Conservation (phyloP, 2,113 vertebrate genomes). For the Talpa occidentalis region DNA sequence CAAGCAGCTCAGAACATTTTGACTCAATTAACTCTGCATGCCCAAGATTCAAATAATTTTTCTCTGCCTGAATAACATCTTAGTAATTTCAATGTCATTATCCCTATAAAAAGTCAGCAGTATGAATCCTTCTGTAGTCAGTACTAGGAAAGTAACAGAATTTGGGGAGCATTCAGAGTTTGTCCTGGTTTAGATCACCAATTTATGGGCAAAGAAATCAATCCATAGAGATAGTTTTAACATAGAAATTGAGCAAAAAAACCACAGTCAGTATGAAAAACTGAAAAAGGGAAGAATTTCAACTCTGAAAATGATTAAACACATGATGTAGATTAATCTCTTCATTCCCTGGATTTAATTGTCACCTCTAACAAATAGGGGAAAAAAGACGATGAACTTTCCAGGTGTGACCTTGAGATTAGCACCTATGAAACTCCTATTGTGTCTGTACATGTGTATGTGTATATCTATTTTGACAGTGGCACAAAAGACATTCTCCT, state of each 20-base stretch:
- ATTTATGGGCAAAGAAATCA: background rate
- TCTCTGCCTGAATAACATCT: constrained; percentile 31
- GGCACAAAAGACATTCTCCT: background rate
- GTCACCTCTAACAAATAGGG: background rate
- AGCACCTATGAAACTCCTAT: background rate
- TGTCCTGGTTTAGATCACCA: background rate
- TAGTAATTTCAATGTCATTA: background rate
- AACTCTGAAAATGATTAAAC: background rate
- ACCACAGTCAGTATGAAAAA: background rate
- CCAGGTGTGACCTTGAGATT: background rate
- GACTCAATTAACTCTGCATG: constrained; percentile 51
- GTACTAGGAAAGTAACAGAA: background rate
- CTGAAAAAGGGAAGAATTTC: background rate
- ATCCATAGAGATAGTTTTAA: background rate
- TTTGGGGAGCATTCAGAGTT: background rate
- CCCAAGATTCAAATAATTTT: constrained; percentile 23
- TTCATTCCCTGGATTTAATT: background rate
- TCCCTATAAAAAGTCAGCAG: background rate
- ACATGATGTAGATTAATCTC: background rate
- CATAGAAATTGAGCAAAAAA: background rate
- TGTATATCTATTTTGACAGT: no score
- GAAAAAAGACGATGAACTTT: background rate
- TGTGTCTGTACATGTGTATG: background rate
- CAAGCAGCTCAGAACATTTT: constrained; percentile 40
- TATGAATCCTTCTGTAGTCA: background rate